These are phyloP conservation scores for Cygnus buccinator DNA, from an alignment of 2,113 vertebrate genomes.

Conservation along the genomic window DNA sequence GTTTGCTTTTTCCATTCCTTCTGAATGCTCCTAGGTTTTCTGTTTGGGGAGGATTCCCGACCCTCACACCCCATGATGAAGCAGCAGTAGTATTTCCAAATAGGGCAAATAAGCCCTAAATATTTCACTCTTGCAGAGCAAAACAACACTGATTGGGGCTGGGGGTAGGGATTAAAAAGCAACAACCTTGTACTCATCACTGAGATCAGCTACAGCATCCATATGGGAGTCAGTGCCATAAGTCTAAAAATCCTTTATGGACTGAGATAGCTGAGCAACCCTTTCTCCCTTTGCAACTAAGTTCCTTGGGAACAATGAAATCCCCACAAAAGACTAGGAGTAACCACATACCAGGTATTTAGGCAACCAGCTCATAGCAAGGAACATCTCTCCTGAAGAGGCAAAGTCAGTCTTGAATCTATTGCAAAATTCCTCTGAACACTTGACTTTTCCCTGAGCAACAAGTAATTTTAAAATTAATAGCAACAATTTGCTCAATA, in stretches of 20 bases:
- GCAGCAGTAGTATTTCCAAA: not conserved
- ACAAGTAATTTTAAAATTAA: conserved; percentile 46
- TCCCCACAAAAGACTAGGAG: not conserved
- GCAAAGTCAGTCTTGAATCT: not conserved
- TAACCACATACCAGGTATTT: not conserved
- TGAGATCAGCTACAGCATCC: not conserved
- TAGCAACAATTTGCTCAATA: conserved; percentile 41
- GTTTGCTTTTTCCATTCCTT: not conserved
- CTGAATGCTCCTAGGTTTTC: not conserved
- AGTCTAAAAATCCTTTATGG: not conserved
- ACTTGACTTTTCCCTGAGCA: not conserved
- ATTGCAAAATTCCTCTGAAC: not conserved
- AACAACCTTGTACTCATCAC: not conserved
- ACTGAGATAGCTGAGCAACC: not conserved
- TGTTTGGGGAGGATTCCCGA: not conserved
- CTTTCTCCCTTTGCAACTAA: not conserved
- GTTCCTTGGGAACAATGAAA: not conserved
- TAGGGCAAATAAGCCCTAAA: not conserved
- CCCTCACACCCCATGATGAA: not conserved
- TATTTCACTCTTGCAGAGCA: not conserved
- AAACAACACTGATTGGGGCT: not conserved
- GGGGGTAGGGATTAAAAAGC: not conserved
- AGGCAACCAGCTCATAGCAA: not conserved
- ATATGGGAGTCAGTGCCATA: rapidly evolving
- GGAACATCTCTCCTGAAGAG: not conserved